Evolutionary conservation across 2,113 vertebrate genomes (phyloP), one percentile per base, ranked within the genome.

Genomic region (Rhea americana): DNA sequence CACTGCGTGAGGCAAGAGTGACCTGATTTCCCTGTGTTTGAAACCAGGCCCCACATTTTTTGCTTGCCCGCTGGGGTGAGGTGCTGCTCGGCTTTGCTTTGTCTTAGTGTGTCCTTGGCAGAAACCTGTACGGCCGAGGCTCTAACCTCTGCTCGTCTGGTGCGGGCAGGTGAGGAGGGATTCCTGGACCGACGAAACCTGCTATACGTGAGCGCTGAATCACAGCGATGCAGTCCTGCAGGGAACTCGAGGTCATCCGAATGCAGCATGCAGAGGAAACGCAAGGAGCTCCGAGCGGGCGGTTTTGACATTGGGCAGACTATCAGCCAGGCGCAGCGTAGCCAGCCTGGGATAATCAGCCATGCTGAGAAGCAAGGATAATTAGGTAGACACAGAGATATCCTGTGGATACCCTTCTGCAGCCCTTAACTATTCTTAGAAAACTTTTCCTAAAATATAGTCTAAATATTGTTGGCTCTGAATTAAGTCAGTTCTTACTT

Each of bases 361-460:
- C 80, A 2, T 65, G 83, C 93, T 76, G 89, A 66, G 92, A 91
- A 81, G 72, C 77, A 73, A 62, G 91, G 66, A 51, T 90, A 90
- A 92, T 93, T 88, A 90, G 84, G 66, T 66, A 95, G 86, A 8
- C 66, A 72, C 70, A 53, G 82, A 91, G 80, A 90, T 89, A 90
- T 47, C 94, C 94, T 91, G 88, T 76, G 88, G 94, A 88, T 86
- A 93, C 18, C 82, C 70, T 95, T 93, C 93, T 91, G 93, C 67
- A 84, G 89, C 83, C 76, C 74, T 62, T 79, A 58, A 62, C 66
- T 76, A 45, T 82, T 89, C 84, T 85, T 91, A 73, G 86, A 53
- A 91, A 85, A 94, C 75, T 92, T 80, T 89, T 58, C 43, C 62
- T 66, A 62, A 76, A 80, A 41, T 39, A 48, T 43, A 66, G 75